Evolutionary conservation across 2,888 invertebrate genomes (phyloP), one percentile per base, ranked within the genome.

Genomic region (Sacculina carcini): DNA sequence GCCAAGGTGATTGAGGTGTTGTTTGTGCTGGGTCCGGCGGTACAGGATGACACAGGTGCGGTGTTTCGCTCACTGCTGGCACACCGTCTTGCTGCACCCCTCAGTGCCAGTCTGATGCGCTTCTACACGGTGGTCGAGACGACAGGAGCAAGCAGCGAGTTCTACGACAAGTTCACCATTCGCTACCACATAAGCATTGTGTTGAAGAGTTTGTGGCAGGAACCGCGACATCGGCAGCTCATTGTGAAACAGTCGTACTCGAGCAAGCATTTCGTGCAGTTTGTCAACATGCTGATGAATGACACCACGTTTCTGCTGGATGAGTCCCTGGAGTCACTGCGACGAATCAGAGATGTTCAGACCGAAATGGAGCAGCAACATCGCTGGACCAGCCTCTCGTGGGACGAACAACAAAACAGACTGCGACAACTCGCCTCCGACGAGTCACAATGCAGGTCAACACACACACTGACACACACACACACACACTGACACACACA

Each of bases 101-200:
- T 98, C 54, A 84, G 90, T 1, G 80, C 86, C 58, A 79, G 83
- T 19, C 72, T 98, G 36, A 92, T 96, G 89, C 86, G 86, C 67
- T 98, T 98, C 70, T 98, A 98, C 68, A 89, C 92, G 59, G 92
- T 92, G 61, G 86, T 94, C 52, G 96, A 96, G 70, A 85, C 86
- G 12, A 96, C 94, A 10, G 96, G 96, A 10, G 85, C 92, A 59
- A 89, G 86, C 66, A 89, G 87, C 32, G 98, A 98, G 69, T 98
- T 98, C 69, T 98, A 94, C 63, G 96, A 96, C 68, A 98, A 98
- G 69, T 98, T 98, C 67, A 87, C 89, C 12, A 96, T 98, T 60
- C 76, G 98, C 53, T 92, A 92, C 70, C 92, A 94, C 65, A 92
- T 98, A 65, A 92, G 92, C 67, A 77, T 94, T 63, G 87, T 96